Evolutionary conservation across 2,888 invertebrate species (phyloP), one percentile per base, ranked within the genome.

Genomic region (Neoaliturus tenellus): DNA sequence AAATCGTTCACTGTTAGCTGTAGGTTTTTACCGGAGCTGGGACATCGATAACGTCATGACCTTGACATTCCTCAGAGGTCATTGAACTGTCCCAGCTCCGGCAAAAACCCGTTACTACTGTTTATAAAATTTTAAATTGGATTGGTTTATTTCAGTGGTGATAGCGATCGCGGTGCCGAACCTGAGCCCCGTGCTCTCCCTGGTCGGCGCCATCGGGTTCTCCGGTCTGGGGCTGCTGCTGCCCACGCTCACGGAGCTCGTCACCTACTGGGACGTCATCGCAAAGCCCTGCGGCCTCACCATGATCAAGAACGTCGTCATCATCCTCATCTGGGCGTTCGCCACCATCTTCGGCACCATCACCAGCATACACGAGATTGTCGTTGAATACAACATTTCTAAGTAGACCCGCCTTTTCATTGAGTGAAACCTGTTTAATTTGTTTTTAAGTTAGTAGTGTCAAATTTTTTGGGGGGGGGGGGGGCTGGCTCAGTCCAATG

Each of bases 131-230:
- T n/a, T n/a, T n/a, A n/a, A n/a, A n/a, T n/a, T n/a, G n/a, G n/a
- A n/a, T n/a, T n/a, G n/a, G n/a, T n/a, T n/a, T 78, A 55, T 92
- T 89, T 88, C 93, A 93, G 96, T 97, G 86, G 93, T 93, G 14
- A 89, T 97, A 81, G 96, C 97, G 0, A 93, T 95, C 23, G 93
- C 95, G 0, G 95, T 98, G 14, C 97, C 98, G 0, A 93, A 96
- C 86, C 90, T 98, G 83, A 97, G 96, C 82, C 93, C 97, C 0
- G 96, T 98, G 89, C 97, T 98, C 90, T 96, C 97, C 80, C 91
- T 98, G 51, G 96, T 98, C 0, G 98, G 98, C 0, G 95, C 98
- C 0, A 92, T 92, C 87, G 94, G 93, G 88, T 93, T 93, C 89
- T 94, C 92, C 51, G 93, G 94, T 51, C 92, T 95, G 89, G 97